These are phyloP conservation scores for Metopolophium dirhodum DNA, from an alignment of 1,140 invertebrate genomes.

Conservation along the genomic window DNA sequence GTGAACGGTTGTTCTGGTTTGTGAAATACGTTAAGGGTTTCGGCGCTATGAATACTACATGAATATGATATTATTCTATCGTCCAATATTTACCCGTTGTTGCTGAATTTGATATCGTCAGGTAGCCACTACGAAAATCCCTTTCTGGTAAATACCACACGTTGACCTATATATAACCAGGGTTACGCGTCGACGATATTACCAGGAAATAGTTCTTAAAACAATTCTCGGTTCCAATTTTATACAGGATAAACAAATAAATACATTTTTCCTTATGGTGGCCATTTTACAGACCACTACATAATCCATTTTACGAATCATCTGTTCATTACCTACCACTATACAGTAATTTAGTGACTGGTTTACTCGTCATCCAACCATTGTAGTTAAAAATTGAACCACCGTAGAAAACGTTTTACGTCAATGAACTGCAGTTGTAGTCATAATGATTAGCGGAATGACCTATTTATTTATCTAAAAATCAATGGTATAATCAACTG, in stretches of 20 bases:
- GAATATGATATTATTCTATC: slow-evolving; percentile 2
- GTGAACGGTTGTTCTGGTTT: not conserved
- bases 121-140: not conserved
- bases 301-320: not conserved
- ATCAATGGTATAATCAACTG: not conserved
- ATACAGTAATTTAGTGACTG: not conserved
- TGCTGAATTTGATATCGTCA: not conserved
- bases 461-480: not conserved
- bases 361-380: not conserved
- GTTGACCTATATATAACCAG: not conserved
- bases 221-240: not conserved
- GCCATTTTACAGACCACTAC: too few species aligned
- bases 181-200: not conserved
- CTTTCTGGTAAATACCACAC: not conserved
- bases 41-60: not conserved
- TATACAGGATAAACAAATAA: too few species aligned
- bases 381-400: not conserved
- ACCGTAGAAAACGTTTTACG: not conserved
- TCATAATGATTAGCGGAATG: not conserved
- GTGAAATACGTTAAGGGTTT: not conserved
- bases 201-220: not conserved
- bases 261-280: too few species aligned
- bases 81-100: not conserved
- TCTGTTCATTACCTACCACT: not conserved
- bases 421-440: too few species aligned